Conservation (phyloP, 2,113 vertebrate genomes). For the Ictalurus punctatus region DNA sequence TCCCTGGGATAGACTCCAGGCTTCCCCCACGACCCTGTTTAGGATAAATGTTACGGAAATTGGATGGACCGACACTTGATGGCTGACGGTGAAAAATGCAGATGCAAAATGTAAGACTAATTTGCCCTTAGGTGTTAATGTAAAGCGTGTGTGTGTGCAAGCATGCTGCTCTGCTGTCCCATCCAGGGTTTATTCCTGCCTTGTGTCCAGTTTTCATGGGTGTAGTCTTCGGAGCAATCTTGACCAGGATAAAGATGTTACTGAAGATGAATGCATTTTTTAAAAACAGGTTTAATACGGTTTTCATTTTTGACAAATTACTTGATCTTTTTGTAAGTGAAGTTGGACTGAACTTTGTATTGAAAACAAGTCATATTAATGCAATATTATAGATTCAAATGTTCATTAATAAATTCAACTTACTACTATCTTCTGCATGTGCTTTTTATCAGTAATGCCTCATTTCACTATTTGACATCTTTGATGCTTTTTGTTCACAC, state of each 20-base stretch:
- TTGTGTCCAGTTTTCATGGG: neutral
- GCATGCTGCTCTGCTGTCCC: neutral
- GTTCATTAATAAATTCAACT: neutral
- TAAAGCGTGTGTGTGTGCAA: neutral
- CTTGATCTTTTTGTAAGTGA: neutral
- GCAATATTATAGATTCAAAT: neutral
- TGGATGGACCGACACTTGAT: neutral
- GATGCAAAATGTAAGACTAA: neutral
- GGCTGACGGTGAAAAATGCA: neutral
- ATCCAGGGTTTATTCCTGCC: neutral
- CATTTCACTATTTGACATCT: neutral
- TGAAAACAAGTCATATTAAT: neutral
- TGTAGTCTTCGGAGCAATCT: neutral
- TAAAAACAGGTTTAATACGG: neutral
- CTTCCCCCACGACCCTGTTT: too few relatives aligned
- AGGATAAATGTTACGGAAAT: too few relatives aligned
- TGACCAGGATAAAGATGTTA: neutral
- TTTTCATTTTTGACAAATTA: neutral
- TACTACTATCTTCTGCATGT: too few relatives aligned
- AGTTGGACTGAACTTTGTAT: neutral
- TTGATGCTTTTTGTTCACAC: neutral
- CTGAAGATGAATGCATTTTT: neutral
- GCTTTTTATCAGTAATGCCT: neutral
- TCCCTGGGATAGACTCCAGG: too few relatives aligned
- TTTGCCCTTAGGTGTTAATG: neutral